Conservation (phyloP, 92 coral and sea anemone genomes). For the Porites evermanni region DNA sequence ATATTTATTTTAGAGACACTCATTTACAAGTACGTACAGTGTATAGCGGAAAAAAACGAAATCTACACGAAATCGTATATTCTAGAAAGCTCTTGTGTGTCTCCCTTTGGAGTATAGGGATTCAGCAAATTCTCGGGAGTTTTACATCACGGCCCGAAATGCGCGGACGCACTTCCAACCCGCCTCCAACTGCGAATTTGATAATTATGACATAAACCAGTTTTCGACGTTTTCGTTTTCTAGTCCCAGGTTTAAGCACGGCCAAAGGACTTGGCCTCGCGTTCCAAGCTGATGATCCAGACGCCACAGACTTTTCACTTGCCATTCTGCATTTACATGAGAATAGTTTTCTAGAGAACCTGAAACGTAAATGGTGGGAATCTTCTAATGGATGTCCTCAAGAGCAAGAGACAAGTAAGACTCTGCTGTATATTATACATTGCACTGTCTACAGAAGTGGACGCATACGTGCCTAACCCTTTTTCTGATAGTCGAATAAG, state of each 20-base stretch:
- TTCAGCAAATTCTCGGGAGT: too few species aligned
- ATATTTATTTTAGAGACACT: too few species aligned
- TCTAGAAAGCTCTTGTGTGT: not conserved
- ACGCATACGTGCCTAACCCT: not conserved
- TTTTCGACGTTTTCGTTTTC: not conserved
- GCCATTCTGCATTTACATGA: slow-evolving; percentile 76
- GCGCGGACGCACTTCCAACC: too few species aligned
- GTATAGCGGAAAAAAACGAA: too few species aligned
- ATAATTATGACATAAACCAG: too few species aligned
- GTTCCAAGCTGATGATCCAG: slow-evolving; percentile 62
- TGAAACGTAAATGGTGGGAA: slow-evolving; percentile 82
- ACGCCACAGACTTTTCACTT: slow-evolving; percentile 55
- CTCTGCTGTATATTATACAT: not conserved
- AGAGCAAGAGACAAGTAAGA: slow-evolving; percentile 39
- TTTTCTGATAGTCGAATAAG: not conserved
- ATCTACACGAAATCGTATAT: too few species aligned
- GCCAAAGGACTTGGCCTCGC: slow-evolving; percentile 81
- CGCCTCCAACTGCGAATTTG: too few species aligned
- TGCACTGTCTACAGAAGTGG: too few species aligned
- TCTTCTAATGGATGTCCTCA: slow-evolving; percentile 52
- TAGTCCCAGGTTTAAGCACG: slow-evolving; percentile 52
- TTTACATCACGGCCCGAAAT: too few species aligned
- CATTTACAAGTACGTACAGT: too few species aligned
- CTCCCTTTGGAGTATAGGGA: not conserved
- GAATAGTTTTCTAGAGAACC: slow-evolving; percentile 56